Base-by-base conservation (phyloP, 2,113 vertebrate species). In the Neodontobutis hainanensis region DNA sequence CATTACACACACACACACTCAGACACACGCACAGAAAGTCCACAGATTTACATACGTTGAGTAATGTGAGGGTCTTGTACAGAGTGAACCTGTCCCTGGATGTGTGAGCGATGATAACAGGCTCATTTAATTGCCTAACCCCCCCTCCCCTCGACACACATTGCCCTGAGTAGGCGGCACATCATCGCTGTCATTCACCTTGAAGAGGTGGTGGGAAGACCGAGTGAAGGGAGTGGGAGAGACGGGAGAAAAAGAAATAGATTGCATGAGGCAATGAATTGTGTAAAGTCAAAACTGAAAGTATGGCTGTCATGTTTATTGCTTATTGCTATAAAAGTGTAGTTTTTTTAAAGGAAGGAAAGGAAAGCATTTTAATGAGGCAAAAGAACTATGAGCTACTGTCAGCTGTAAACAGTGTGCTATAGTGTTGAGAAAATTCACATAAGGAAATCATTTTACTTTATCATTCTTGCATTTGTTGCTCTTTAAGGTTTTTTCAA, bases 21-120 rank as follows among this genome's bases (percentile, higher is more conserved):
- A 40, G 12, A 2, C 3, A 15, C 61, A 34, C 42, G 45, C 38
- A 48, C 49, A 61, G 64, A 81, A 77, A 77, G 62, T 43, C 63
- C 65, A 70, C 67, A 89, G 79, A 85, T 88, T 88, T 84, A 84
- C 80, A 86, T 84, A 77, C 70, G 74, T 80, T 70, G 82, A 83
- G 77, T 85, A 85, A 84, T 77, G 78, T 34, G 64, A 77, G 75
- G 77, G 83, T 79, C 84, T 82, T 81, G 73, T 64, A 77, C 75
- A 72, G 73, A 75, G 72, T 59, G 57, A 79, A 81, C 65, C 70
- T 78, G 83, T 77, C 77, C 61, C 79, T 70, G 78, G 84, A 80
- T 86, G 82, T 82, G 77, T 84, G 82, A 86, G 78, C 81, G 81
- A 84, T 84, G 87, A 85, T 88, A 89, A 85, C 74, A 68, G 76